These are phyloP conservation scores for Tetropium fuscum DNA, from an alignment of 2,888 invertebrate species.

Conservation along the genomic window DNA sequence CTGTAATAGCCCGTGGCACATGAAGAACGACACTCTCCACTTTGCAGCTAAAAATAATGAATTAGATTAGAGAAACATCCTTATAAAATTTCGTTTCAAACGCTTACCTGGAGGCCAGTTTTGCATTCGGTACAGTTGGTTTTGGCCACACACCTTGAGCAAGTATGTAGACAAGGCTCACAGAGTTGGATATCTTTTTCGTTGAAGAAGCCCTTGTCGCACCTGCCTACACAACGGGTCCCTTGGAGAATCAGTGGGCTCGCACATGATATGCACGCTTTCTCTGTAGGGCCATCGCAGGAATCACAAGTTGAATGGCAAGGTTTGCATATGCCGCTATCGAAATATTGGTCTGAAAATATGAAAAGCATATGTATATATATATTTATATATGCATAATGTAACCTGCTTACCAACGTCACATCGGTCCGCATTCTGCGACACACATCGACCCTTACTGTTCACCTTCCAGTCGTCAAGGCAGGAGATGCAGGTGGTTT, in stretches of 20 bases:
- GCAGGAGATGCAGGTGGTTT: slow-evolving; percentile 80
- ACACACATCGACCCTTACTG: slow-evolving; percentile 81
- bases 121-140: slow-evolving; percentile 85
- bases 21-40: slow-evolving; percentile 84
- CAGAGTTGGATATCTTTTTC: slow-evolving; percentile 76
- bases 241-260: slow-evolving; percentile 79
- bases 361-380: no score
- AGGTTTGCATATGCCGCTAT: slow-evolving; percentile 76
- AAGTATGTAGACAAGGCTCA: slow-evolving; percentile 83
- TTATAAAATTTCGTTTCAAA: neutral
- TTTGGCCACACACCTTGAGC: slow-evolving; percentile 81
- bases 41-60: slow-evolving; percentile 71
- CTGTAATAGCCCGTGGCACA: slow-evolving; percentile 89
- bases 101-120: slow-evolving; percentile 73
- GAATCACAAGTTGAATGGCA: slow-evolving; percentile 86
- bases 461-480: slow-evolving; percentile 80
- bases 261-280: slow-evolving; percentile 81
- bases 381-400: no score
- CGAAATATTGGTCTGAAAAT: slow-evolving; percentile 79
- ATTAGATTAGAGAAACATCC: neutral
- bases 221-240: slow-evolving; percentile 80
- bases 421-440: slow-evolving; percentile 78
- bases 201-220: slow-evolving; percentile 77
- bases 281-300: slow-evolving; percentile 83
- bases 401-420: slow-evolving; percentile 74